Evolutionary conservation across 1,140 invertebrate genomes (phyloP).

Genomic region (Drosophila takahashii): DNA sequence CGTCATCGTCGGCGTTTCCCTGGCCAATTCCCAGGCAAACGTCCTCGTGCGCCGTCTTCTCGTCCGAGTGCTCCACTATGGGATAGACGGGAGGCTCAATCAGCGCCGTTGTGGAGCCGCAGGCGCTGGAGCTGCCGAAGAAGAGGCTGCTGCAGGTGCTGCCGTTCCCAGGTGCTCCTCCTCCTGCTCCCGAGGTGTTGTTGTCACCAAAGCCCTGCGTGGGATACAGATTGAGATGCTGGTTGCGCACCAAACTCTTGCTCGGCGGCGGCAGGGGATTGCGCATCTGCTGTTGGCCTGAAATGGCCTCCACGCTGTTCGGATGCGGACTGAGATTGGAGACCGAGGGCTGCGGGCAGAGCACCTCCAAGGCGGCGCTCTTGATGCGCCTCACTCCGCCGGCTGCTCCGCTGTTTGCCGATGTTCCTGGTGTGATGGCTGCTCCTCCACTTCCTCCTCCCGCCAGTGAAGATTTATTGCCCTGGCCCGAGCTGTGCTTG

Average conservation of each 20-base stretch:
- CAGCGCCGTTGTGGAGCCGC: slow-evolving; percentile 74
- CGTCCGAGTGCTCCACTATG: slow-evolving; percentile 93
- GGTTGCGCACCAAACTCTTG: slow-evolving; percentile 88
- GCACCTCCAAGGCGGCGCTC: slow-evolving; percentile 88
- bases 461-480: slow-evolving; percentile 44
- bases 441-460: slow-evolving; percentile 9
- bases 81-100: slow-evolving; percentile 89
- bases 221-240: slow-evolving; percentile 88
- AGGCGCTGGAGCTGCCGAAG: slow-evolving; percentile 88
- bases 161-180: slow-evolving; percentile 15
- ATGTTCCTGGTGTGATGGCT: slow-evolving; percentile 3
- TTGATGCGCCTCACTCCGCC: slow-evolving; percentile 87
- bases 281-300: slow-evolving; percentile 87
- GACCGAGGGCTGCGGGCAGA: slow-evolving; percentile 87
- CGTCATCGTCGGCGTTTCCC: slow-evolving; percentile 69
- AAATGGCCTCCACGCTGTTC: slow-evolving; percentile 89
- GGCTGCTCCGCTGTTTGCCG: slow-evolving; percentile 7
- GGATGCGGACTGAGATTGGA: slow-evolving; percentile 88
- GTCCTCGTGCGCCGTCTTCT: slow-evolving; percentile 85
- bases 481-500: slow-evolving; percentile 52
- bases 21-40: slow-evolving; percentile 38
- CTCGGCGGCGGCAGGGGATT: slow-evolving; percentile 88
- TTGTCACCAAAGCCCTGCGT: slow-evolving; percentile 52
- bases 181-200: slow-evolving; percentile 21
- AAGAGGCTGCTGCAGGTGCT: slow-evolving; percentile 86